Percentiles rank a stretch among this genome's conserved stretches.
These are phyloP conservation scores for Ectemnius continuus DNA, from an alignment of 2,888 invertebrate species.

Conservation along the genomic window DNA sequence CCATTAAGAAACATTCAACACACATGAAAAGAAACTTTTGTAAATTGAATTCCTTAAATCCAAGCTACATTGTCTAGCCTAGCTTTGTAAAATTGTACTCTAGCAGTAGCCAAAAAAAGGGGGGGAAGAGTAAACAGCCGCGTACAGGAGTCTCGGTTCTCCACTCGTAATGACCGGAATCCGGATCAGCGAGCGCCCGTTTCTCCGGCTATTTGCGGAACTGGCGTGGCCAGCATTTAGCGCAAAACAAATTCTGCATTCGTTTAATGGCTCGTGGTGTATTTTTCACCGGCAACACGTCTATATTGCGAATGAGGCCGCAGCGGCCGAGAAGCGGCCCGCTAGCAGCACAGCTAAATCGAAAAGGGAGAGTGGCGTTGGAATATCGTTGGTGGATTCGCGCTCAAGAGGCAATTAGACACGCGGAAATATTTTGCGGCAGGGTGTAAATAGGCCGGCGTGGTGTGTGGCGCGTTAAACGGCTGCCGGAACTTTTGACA, in stretches of 20 bases:
- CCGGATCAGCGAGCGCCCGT: too few relatives aligned
- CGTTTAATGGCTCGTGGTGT: conserved; percentile 32
- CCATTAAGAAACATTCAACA: too few relatives aligned
- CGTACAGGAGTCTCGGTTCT: too few relatives aligned
- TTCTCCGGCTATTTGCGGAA: too few relatives aligned
- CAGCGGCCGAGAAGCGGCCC: not conserved
- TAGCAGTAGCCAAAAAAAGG: too few relatives aligned
- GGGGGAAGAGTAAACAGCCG: too few relatives aligned
- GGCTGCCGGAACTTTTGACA: conserved; percentile 57
- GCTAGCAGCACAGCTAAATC: conserved; percentile 9
- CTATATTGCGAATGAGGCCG: not conserved
- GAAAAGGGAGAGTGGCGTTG: conserved; percentile 10
- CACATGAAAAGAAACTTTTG: too few relatives aligned
- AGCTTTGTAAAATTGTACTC: too few relatives aligned
- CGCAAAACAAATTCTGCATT: conserved; percentile 30
- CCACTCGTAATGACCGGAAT: too few relatives aligned
- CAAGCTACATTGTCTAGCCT: too few relatives aligned
- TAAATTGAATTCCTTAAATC: too few relatives aligned
- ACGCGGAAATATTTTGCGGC: conserved; percentile 53
- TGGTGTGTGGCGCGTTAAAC: conserved; percentile 55
- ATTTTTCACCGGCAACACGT: conserved; percentile 31
- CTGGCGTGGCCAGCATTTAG: not conserved
- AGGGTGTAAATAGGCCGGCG: conserved; percentile 48
- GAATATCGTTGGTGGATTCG: conserved; percentile 38
- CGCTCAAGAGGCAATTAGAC: conserved; percentile 56